Base-by-base conservation (phyloP, 2,888 invertebrate genomes). In the Stenodema calcarata region DNA sequence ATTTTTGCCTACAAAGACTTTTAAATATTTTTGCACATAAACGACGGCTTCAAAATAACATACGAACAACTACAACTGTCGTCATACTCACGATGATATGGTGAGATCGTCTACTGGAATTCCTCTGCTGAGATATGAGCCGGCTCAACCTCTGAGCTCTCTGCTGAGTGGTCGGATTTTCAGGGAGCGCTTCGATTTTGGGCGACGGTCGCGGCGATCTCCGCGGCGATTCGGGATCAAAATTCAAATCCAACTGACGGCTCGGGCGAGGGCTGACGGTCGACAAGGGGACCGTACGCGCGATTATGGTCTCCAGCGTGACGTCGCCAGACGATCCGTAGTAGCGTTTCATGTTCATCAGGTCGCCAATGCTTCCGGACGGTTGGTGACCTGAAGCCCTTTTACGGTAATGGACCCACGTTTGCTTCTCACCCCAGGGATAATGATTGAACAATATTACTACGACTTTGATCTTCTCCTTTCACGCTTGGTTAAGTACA, bases 321-420 rank as follows among this genome's bases (percentile, higher is more conserved):
- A 94, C 93, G 0, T 95, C 93, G 89, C 95, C 95, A 92, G 94
- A 94, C 88, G 92, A 94, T 54, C 94, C 94, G 88, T 95, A 95
- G 90, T 94, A 95, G 90, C 94, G 94, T 90, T 94, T 94, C 89
- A 93, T 91, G 91, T 96, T 96, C 95, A 96, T 96, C 89, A 95
- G 91, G 91, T 96, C 96, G 1, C 96, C 96, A 76, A 96, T 95
- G 89, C 95, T 95, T 23, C 94, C 94, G 0, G 86, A 87, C 11
- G 87, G 87, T 41, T 86, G 82, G 76, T 87, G 87, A 86, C 86
- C 86, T 86, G 78, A 78, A 86, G 84, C 73, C 70, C 84, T 73
- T n/a, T 28, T n/a, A 41, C 27, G 44, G 47, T 78, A 44, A 78
- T 78, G 78, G 78, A 78, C 78, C 44, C 44, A 78, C 78, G 78